Base-by-base conservation (phyloP, 2,113 vertebrate genomes). In the Cairina moschata region DNA sequence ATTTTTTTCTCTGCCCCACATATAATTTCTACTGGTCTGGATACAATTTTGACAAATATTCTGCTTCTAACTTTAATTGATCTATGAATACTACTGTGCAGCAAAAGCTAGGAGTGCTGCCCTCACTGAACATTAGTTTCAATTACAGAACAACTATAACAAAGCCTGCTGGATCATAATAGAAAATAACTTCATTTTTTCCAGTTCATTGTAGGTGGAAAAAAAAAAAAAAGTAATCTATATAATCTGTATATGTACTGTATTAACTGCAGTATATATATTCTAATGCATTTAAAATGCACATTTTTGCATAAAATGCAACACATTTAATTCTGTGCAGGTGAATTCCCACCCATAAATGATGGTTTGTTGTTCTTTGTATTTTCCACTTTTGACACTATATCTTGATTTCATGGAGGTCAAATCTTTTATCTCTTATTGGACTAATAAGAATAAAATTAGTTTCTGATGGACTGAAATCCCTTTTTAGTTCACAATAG, bases 111-210 rank as follows among this genome's bases (percentile, higher is more conserved):
- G 34, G 28, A 88, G n/a, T 82, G 29, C 36, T 94, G 32, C 77
- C 38, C 90, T 95, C 91, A 67, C 16, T 93, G 58, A 96, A 46
- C 80, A 94, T 97, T 97, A 86, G 69, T 96, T 98, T 97, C 95
- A 96, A 93, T 97, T 97, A 97, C 46, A 58, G 66, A 29, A 38
- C 56, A 82, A 67, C 48, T 94, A 23, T 74, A 94, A 79, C 73
- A 95, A 86, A 95, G 67, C 50, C 78, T 46, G 34, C 46, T 86
- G 44, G 12, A 78, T 96, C 58, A 81, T 89, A 95, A 75, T 72
- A 92, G 78, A 92, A 96, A 82, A 80, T 1, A 69, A 91, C 67
- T 96, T 91, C 1, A 75, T 95, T 90, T 96, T 94, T 95, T 50
- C 22, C 7, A 59, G 42, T 92, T 46, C 38, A 59, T 62, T 50